Percentiles rank a stretch among this genome's conserved stretches.
Evolutionary conservation across 1,140 invertebrate species (phyloP).

Genomic region (Drosophila tani): DNA sequence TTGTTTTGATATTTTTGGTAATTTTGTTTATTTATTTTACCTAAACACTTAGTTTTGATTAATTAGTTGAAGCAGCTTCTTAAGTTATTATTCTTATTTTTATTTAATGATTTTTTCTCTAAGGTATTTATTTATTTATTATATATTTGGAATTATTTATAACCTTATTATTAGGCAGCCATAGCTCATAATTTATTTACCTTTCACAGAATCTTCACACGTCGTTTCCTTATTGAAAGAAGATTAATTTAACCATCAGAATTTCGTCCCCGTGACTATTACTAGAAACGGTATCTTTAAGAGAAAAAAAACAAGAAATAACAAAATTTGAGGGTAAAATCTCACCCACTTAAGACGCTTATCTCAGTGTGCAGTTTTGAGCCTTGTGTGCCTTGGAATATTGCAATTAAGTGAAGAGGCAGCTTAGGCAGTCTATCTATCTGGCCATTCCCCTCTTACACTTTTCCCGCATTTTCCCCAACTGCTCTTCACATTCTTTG

Average conservation of each 20-base stretch:
- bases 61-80: too few relatives aligned
- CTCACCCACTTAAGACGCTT: conserved; percentile 41
- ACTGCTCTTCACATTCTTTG: conserved; percentile 22
- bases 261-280: not conserved
- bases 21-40: not conserved
- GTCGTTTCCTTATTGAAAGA: not conserved
- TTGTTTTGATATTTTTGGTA: not conserved
- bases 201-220: too few relatives aligned
- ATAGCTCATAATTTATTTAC: too few relatives aligned
- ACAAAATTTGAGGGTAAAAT: conserved; percentile 1
- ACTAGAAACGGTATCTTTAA: conserved; percentile 3
- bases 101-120: too few relatives aligned
- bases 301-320: not conserved
- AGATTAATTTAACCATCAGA: not conserved
- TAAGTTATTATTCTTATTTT: too few relatives aligned
- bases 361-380: conserved; percentile 44
- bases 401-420: conserved; percentile 61
- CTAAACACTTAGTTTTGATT: too few relatives aligned
- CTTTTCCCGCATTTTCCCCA: not conserved
- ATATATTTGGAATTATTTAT: not conserved
- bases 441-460: not conserved
- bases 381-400: conserved; percentile 42
- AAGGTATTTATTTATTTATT: not conserved
- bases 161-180: not conserved
- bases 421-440: conserved; percentile 50